Base-by-base conservation (phyloP, 2,113 vertebrate genomes). In the Erythrocercus mccallii region DNA sequence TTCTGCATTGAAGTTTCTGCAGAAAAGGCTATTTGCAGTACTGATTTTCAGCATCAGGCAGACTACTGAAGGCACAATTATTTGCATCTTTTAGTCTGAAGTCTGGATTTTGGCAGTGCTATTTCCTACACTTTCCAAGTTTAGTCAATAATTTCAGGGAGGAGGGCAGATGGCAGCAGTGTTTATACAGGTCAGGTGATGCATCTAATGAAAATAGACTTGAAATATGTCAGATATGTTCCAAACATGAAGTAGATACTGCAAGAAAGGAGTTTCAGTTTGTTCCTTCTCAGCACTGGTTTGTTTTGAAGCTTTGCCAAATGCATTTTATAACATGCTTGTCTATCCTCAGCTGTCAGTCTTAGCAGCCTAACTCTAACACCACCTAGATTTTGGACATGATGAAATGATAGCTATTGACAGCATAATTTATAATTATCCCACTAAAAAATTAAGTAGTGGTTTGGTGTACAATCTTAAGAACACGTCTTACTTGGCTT, bases 291-390 rank as follows among this genome's bases (percentile, higher is more conserved):
- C 5, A 3, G 38, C 64, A 74, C 38, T 47, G n/a, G 24, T 31
- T 95, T 91, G 13, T 91, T 88, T 71, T 76, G 73, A 84, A 60
- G 54, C n/a, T 48, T 88, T 79, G 83, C 87, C 72, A 80, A 80
- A 45, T 73, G 47, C 15, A 73, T 28, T 85, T 82, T 56, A 61
- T 51, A 80, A 72, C 16, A 4, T 14, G 2, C 15, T 62, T 61
- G 31, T 65, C 37, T 76, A 1, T 69, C 15, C 24, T 74, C 33
- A 51, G 33, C 22, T 86, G n/a, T 53, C 48, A n/a, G 62, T 56
- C 61, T 69, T 45, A 86, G 18, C 48, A 94, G 44, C 9, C 33
- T 37, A 9, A 48, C 9, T 86, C 42, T 23, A 64, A 31, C 33
- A 30, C 40, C 23, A 14, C 27, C 31, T 27, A 25, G 50, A 22